phyloP scores from a whole-genome alignment of 1,140 invertebrate species.

The Ceratina australensis region DNA sequence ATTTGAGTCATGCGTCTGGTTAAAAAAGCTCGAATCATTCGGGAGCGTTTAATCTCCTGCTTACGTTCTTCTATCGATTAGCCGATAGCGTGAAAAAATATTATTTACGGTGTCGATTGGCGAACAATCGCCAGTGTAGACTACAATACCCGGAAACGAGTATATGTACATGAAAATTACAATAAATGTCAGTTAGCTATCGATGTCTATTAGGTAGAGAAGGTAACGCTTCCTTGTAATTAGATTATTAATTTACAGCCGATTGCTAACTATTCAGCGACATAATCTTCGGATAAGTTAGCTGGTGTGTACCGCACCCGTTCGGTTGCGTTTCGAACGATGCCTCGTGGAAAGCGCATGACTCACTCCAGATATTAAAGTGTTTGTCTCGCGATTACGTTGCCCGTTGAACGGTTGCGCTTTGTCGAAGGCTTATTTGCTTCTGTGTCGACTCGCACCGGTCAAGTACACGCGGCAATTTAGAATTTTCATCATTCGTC shows the following conservation, averaged over 20 bases:
- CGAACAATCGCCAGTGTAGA: background rate
- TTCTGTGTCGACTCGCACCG: slow-evolving; percentile 21
- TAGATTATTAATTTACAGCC: slow-evolving; percentile 25
- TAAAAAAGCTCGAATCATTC: too few species aligned
- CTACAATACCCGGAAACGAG: too few species aligned
- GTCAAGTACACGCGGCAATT: slow-evolving; percentile 4
- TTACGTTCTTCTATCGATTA: too few species aligned
- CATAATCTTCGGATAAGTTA: slow-evolving; percentile 32
- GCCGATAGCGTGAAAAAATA: background rate
- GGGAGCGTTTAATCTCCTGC: too few species aligned
- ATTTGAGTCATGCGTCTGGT: background rate
- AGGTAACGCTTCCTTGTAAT: background rate
- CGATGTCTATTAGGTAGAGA: too few species aligned
- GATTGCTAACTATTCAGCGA: slow-evolving; percentile 19
- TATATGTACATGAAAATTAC: too few species aligned
- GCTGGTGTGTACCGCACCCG: background rate
- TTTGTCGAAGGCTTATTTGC: background rate
- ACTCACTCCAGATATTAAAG: slow-evolving; percentile 47
- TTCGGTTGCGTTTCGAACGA: slow-evolving; percentile 17
- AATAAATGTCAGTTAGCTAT: too few species aligned
- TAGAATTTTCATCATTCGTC: slow-evolving; percentile 23
- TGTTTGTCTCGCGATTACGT: slow-evolving; percentile 23
- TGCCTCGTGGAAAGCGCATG: slow-evolving; percentile 9
- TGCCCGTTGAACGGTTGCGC: background rate
- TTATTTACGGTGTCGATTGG: background rate